phyloP scores from a whole-genome alignment of 2,888 invertebrate genomes.

The Galerucella nymphaeae region DNA sequence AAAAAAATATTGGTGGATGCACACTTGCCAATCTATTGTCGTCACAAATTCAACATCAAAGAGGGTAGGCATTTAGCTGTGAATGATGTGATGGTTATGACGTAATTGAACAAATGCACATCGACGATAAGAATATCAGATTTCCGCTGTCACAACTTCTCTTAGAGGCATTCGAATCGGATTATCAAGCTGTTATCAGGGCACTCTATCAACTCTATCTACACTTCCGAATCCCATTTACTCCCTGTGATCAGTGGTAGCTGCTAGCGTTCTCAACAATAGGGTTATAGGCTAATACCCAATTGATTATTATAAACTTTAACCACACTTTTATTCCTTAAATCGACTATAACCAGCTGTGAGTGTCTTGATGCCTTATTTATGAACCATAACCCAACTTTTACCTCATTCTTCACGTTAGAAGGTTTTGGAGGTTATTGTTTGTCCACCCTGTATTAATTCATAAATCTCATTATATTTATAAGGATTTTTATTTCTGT shows the following conservation, averaged over 20 bases:
- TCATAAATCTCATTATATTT: background rate
- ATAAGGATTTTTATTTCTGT: conserved; percentile 14
- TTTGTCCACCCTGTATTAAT: background rate
- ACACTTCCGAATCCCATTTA: conserved; percentile 40
- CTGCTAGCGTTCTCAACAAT: background rate
- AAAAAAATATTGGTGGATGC: background rate
- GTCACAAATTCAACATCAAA: conserved; percentile 23
- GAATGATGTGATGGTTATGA: conserved; percentile 48
- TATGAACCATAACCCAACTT: too few species aligned
- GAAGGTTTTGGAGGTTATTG: too few species aligned
- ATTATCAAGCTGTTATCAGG: conserved; percentile 56
- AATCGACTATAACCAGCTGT: too few species aligned
- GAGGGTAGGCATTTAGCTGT: conserved; percentile 33
- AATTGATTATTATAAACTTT: background rate
- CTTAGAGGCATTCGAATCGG: conserved; percentile 51
- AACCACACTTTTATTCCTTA: too few species aligned
- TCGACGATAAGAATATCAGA: conserved; percentile 56
- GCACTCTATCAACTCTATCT: conserved; percentile 53
- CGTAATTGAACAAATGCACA: conserved; percentile 55
- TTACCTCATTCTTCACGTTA: too few species aligned
- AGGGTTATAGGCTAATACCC: background rate
- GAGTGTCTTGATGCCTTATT: too few species aligned
- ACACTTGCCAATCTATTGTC: conserved; percentile 4
- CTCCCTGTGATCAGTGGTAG: conserved; percentile 28
- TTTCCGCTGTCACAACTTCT: conserved; percentile 52